A percentile compares a stretch with the other conserved stretches of the same genome.
Evolutionary conservation across 1,140 invertebrate species (phyloP).

Genomic region (Brachionus paranguensis): DNA sequence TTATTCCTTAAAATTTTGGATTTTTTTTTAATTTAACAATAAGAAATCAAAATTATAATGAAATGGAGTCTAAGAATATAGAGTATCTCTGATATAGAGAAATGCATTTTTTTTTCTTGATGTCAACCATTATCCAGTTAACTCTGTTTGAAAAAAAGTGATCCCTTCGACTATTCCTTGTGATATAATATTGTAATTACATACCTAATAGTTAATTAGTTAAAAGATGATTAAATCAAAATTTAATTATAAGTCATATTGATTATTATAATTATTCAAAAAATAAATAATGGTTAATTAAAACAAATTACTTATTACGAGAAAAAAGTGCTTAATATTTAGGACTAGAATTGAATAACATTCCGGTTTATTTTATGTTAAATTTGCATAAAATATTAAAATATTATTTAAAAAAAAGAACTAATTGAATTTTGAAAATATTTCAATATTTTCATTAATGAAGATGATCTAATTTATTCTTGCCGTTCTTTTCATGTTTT

Average conservation of each 20-base stretch:
- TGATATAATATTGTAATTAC: too few species aligned
- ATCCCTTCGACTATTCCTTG: too few species aligned
- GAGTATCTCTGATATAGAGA: too few species aligned
- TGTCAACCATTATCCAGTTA: too few species aligned
- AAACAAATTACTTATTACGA: not conserved
- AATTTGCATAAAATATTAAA: not conserved
- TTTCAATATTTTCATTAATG: not conserved
- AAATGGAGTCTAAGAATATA: too few species aligned
- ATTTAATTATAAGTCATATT: not conserved
- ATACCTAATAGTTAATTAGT: not conserved
- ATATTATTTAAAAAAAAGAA: not conserved
- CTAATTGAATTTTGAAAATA: not conserved
- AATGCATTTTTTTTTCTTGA: too few species aligned
- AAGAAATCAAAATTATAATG: too few species aligned
- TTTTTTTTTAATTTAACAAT: too few species aligned
- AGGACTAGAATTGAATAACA: not conserved
- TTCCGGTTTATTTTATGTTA: not conserved
- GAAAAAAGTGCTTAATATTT: not conserved
- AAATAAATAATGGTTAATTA: not conserved
- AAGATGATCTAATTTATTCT: not conserved
- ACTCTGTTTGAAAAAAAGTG: too few species aligned
- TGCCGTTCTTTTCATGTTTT: not conserved
- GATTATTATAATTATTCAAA: not conserved
- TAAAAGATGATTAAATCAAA: not conserved
- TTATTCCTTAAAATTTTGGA: too few species aligned